Evolutionary conservation across 1,140 invertebrate species (phyloP).

Genomic region (Solenopsis invicta): DNA sequence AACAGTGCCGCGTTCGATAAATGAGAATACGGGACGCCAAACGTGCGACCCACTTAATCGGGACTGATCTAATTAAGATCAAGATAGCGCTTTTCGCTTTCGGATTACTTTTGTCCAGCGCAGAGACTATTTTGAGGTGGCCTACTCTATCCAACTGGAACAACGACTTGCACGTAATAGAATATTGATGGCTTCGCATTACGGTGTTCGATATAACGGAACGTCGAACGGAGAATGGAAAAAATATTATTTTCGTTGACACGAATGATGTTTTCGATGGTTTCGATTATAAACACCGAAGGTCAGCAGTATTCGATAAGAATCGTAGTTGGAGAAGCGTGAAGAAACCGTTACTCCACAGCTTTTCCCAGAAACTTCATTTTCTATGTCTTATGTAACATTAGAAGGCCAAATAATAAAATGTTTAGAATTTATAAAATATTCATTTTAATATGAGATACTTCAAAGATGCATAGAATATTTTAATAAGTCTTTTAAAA

Average conservation of each 20-base stretch:
- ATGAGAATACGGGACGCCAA: constrained; percentile 31
- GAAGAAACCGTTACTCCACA: background rate
- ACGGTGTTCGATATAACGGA: constrained; percentile 54
- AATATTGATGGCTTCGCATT: constrained; percentile 62
- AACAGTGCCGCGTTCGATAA: constrained; percentile 37
- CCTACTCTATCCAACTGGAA: constrained; percentile 69
- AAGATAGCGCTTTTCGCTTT: constrained; percentile 54
- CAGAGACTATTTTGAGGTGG: constrained; percentile 66
- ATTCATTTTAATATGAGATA: background rate
- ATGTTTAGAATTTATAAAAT: background rate
- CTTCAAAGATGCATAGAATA: background rate
- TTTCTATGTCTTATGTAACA: background rate
- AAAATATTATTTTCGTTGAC: constrained; percentile 18
- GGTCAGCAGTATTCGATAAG: constrained; percentile 4
- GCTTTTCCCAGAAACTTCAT: background rate
- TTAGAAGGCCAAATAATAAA: no score
- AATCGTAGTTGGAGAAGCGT: background rate
- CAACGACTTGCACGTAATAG: constrained; percentile 63
- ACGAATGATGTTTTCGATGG: background rate
- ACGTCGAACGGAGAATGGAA: background rate
- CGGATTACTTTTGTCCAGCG: constrained; percentile 62
- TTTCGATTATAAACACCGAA: constrained; percentile 27
- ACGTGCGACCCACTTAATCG: constrained; percentile 45
- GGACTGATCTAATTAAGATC: constrained; percentile 52
- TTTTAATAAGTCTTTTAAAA: background rate